Evolutionary conservation across 2,797 vertebrate species (phyloP).

Genomic region (Halcyon smyrnensis): DNA sequence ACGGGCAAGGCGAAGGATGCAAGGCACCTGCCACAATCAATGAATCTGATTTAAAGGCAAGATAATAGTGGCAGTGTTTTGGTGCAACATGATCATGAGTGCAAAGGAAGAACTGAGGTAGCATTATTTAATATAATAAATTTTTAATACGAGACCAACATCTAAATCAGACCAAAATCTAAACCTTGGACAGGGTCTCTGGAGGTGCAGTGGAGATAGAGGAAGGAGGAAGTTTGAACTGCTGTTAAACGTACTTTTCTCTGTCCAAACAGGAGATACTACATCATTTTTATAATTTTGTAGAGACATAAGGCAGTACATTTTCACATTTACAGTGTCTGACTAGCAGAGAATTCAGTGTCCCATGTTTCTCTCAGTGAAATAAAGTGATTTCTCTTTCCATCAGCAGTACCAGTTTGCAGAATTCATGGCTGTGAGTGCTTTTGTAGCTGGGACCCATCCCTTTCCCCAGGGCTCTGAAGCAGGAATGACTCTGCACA

Average conservation of each 20-base stretch:
- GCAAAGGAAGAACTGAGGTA: not conserved
- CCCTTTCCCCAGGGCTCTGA: not conserved
- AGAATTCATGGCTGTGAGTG: not conserved
- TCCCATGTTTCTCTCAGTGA: not conserved
- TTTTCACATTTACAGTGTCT: not conserved
- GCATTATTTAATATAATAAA: not conserved
- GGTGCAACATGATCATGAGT: not conserved
- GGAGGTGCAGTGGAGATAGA: not conserved
- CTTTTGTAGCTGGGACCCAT: not conserved
- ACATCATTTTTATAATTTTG: not conserved
- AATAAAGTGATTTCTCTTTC: not conserved
- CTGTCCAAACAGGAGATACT: not conserved
- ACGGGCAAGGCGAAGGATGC: not conserved
- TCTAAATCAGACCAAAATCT: not conserved
- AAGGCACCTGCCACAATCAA: not conserved
- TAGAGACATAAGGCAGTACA: not conserved
- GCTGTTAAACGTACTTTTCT: not conserved
- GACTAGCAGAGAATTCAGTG: not conserved
- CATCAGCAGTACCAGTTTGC: not conserved
- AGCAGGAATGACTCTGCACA: not conserved
- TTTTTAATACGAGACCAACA: not conserved
- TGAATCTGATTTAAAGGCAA: not conserved
- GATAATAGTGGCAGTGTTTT: rapidly evolving
- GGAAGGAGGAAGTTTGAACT: not conserved
- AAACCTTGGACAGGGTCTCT: not conserved